phyloP scores from a whole-genome alignment of 1,140 invertebrate genomes.

The Sesamia nonagrioides region DNA sequence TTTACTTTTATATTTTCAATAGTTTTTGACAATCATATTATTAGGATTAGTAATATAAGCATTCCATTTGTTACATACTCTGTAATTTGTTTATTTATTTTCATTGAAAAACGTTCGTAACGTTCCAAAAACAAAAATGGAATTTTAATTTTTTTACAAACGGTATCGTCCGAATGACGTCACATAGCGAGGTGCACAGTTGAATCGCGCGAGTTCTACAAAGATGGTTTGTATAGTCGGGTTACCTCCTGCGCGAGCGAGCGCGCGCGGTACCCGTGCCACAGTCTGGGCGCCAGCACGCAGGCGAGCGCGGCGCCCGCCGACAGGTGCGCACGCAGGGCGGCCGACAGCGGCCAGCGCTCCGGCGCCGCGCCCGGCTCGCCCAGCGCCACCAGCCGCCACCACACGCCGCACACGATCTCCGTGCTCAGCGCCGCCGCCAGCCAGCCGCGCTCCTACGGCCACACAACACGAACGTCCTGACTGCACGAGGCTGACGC shows the following conservation, averaged over 20 bases:
- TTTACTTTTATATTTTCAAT: not conserved
- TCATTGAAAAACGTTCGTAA: too few relatives aligned
- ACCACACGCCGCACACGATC: slow-evolving; percentile 88
- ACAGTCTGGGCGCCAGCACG: slow-evolving; percentile 93
- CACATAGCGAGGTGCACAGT: too few relatives aligned
- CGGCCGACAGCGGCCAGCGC: slow-evolving; percentile 63
- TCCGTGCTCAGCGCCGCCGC: slow-evolving; percentile 93
- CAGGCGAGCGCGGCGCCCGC: slow-evolving; percentile 92
- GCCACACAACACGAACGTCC: slow-evolving; percentile 29
- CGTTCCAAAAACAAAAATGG: too few relatives aligned
- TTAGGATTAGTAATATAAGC: too few relatives aligned
- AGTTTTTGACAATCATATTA: too few relatives aligned
- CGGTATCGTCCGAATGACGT: too few relatives aligned
- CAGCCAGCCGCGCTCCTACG: slow-evolving; percentile 93
- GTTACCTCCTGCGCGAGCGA: slow-evolving; percentile 90
- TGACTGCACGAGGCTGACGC: too few relatives aligned
- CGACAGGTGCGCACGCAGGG: slow-evolving; percentile 90
- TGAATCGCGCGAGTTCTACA: too few relatives aligned
- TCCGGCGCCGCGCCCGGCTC: slow-evolving; percentile 57
- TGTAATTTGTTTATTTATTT: too few relatives aligned
- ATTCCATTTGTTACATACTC: too few relatives aligned
- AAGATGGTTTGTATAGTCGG: too few relatives aligned
- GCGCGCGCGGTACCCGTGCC: slow-evolving; percentile 89
- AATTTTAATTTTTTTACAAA: too few relatives aligned
- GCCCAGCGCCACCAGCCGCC: slow-evolving; percentile 62